phyloP scores from a whole-genome alignment of 1,140 invertebrate species.

The Hycleus cichorii region DNA sequence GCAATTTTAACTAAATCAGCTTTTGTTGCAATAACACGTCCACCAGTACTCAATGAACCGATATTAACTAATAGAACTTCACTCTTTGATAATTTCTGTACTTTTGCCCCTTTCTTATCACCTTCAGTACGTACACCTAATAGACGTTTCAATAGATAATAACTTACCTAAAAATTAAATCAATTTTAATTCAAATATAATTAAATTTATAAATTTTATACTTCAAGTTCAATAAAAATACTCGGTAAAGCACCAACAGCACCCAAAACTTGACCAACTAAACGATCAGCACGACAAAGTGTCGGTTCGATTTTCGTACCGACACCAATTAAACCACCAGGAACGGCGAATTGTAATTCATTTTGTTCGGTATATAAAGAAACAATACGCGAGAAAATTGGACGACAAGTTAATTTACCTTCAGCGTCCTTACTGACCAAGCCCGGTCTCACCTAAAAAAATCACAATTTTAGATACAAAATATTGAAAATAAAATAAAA shows the following conservation, averaged over 20 bases:
- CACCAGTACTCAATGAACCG: conserved; percentile 96
- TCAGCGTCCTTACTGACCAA: conserved; percentile 94
- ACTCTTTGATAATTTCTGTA: conserved; percentile 79
- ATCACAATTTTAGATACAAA: no score
- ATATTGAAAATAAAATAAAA: no score
- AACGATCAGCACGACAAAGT: conserved; percentile 92
- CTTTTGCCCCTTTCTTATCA: conserved; percentile 97
- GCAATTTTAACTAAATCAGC: conserved; percentile 97
- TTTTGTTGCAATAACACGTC: conserved; percentile 90
- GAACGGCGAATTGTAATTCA: conserved; percentile 96
- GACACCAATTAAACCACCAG: conserved; percentile 96
- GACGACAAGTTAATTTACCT: conserved; percentile 90
- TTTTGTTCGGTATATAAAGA: conserved; percentile 99
- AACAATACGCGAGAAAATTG: conserved; percentile 94
- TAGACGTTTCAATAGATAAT: conserved; percentile 90
- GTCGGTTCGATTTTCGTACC: conserved; percentile 99
- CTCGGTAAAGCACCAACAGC: conserved; percentile 92
- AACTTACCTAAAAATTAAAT: conserved; percentile 60
- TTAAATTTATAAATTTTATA: conserved; percentile 4
- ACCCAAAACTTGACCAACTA: conserved; percentile 98
- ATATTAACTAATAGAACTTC: conserved; percentile 97
- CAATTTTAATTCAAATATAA: neutral
- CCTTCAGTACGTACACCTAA: conserved; percentile 97
- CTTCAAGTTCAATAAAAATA: conserved; percentile 97
- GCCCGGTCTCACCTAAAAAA: conserved; percentile 82